Conservation (phyloP, 2,888 invertebrate genomes). For the Agriopis leucophaearia region DNA sequence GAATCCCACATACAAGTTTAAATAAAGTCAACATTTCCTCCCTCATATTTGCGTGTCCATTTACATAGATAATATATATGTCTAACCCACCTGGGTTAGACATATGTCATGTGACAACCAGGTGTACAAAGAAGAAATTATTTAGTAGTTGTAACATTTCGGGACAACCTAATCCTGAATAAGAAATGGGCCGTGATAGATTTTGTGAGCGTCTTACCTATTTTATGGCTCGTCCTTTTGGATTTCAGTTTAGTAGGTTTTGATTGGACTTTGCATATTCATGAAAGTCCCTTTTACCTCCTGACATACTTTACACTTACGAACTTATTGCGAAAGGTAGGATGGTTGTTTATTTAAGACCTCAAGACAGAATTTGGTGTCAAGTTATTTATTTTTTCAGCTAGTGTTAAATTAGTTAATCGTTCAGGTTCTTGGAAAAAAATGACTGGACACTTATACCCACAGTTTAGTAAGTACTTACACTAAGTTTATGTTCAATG, state of each 20-base stretch:
- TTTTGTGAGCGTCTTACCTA: slow-evolving; percentile 23
- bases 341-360: neutral
- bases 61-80: neutral
- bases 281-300: slow-evolving; percentile 7
- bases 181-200: slow-evolving; percentile 30
- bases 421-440: too few species aligned
- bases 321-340: neutral
- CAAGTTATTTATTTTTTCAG: neutral
- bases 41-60: too few species aligned
- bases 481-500: too few species aligned
- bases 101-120: slow-evolving; percentile 35
- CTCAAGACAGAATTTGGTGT: neutral
- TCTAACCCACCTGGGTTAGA: slow-evolving; percentile 22
- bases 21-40: neutral
- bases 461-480: too few species aligned
- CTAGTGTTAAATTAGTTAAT: too few species aligned
- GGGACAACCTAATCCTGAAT: slow-evolving; percentile 30
- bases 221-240: slow-evolving; percentile 25
- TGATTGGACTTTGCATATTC: slow-evolving; percentile 28
- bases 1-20: neutral
- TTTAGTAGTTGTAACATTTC: slow-evolving; percentile 55
- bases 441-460: too few species aligned
- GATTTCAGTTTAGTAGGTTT: slow-evolving; percentile 28
- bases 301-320: neutral
- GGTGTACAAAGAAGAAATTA: slow-evolving; percentile 53